Base-by-base conservation (phyloP, 2,797 vertebrate genomes). In the Sebastes taczanowskii region DNA sequence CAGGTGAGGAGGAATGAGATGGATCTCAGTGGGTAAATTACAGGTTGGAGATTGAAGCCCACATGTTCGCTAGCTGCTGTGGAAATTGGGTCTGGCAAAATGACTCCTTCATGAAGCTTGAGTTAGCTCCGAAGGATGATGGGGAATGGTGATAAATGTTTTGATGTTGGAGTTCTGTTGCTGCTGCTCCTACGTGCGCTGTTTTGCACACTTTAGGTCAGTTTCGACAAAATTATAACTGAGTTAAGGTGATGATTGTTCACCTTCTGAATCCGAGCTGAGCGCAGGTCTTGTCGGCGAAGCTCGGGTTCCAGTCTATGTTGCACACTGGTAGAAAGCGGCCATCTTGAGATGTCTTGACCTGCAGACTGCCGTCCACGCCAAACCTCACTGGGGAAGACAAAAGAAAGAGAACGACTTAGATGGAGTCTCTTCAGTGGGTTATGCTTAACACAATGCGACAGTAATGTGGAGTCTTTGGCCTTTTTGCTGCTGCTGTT, bases 281-380 rank as follows among this genome's bases (percentile, higher is more conserved):
- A 72, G 32, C 80, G 78, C 98, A 99, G 68, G 95, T 96, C 84
- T 91, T 95, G 25, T 95, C 89, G 1, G 97, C 95, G 23, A 94
- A 83, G 64, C 65, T 88, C 10, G 90, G 59, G 0, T 94, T 68
- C 96, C 97, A 97, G 90, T 84, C 87, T 0, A 73, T 84, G 74
- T 93, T 95, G 93, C 98, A 99, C 64, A 99, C 90, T 0, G 97
- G 97, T 53, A 97, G 94, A 95, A 97, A 99, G 81, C 91, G 93
- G 4, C 65, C 86, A 69, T 96, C 95, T 67, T 85, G 20, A 0
- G 90, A 1, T 0, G 94, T 97, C 91, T 82, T 97, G 82, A 99
- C 68, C 62, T 95, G 94, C 87, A 98, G 80, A 74, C 91, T 85
- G 29, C 84, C 88, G 5, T 93, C 87, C 4, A 58, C 71, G 0